A percentile compares a stretch with the other conserved stretches of the same genome.
Conservation (phyloP, 2,113 vertebrate genomes). For the Pteruthius melanotis region DNA sequence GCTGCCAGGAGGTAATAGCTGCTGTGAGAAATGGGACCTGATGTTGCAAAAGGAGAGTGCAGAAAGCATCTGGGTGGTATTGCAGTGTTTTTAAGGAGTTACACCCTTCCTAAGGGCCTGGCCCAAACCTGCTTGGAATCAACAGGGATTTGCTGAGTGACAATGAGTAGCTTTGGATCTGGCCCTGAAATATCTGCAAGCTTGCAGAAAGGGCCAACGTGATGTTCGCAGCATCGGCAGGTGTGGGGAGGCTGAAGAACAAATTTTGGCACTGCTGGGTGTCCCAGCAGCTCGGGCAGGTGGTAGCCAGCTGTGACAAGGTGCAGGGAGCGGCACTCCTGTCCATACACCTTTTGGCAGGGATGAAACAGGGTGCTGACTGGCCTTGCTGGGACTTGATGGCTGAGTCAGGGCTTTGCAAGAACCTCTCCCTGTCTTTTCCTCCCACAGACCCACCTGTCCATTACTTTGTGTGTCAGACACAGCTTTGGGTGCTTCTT, state of each 20-base stretch:
- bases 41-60: not conserved
- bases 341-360: not conserved
- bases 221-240: fast-evolving
- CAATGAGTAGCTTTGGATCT: not conserved
- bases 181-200: not conserved
- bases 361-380: not conserved
- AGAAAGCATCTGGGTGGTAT: not conserved
- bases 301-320: not conserved
- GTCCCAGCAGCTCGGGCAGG: not conserved
- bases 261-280: not conserved
- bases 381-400: not conserved
- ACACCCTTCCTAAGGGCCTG: not conserved
- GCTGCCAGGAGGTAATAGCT: not conserved
- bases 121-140: not conserved
- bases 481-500: fast-evolving
- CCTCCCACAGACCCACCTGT: not conserved
- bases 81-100: not conserved
- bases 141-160: not conserved
- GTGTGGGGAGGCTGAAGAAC: not conserved
- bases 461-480: not conserved
- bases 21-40: not conserved
- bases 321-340: not conserved
- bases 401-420: constrained; percentile 23
- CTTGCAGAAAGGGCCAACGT: not conserved
- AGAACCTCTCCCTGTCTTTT: not conserved